These are phyloP conservation scores for Tamandua tetradactyla DNA, from an alignment of 2,797 vertebrate species.

Conservation along the genomic window DNA sequence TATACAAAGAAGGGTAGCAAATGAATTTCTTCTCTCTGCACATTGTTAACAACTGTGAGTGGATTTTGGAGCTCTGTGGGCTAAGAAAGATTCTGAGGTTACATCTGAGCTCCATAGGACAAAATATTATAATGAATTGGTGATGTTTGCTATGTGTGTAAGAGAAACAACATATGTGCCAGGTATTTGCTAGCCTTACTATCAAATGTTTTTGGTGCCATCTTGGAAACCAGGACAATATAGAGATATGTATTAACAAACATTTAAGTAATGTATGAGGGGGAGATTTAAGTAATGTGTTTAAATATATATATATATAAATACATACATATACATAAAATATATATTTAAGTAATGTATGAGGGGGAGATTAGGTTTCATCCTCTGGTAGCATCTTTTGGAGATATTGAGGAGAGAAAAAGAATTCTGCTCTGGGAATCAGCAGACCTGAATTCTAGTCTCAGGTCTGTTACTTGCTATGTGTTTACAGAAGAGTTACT, in stretches of 20 bases:
- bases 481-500: neutral
- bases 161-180: neutral
- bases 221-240: neutral
- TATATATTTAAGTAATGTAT: neutral
- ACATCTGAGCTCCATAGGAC: neutral
- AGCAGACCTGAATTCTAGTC: neutral
- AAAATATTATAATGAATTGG: neutral
- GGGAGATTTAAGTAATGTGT: too few species aligned
- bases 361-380: neutral
- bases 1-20: neutral
- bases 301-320: too few species aligned
- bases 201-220: neutral
- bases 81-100: neutral
- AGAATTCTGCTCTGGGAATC: neutral
- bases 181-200: neutral
- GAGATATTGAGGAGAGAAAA: neutral
- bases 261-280: neutral
- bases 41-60: neutral
- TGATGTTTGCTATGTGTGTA: neutral
- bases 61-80: neutral
- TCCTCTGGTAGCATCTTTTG: neutral
- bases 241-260: neutral
- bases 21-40: neutral
- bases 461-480: neutral
- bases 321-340: too few species aligned